phyloP scores from a whole-genome alignment of 2,888 invertebrate species.

The Phlogophora meticulosa region DNA sequence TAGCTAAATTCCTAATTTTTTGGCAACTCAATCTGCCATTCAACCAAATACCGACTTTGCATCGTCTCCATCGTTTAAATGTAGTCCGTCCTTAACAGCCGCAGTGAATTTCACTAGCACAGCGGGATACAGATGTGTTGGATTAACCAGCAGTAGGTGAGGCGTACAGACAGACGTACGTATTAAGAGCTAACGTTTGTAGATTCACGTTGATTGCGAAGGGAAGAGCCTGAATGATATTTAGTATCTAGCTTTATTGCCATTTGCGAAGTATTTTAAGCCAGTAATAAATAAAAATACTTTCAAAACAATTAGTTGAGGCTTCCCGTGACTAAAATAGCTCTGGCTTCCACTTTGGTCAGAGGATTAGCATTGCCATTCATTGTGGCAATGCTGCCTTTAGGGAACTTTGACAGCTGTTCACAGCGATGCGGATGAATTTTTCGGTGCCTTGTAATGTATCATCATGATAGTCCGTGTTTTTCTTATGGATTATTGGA shows the following conservation, averaged over 20 bases:
- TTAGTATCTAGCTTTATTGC: slow-evolving; percentile 7
- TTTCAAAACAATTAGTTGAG: too few relatives aligned
- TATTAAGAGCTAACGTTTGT: slow-evolving; percentile 72
- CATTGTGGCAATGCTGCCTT: too few relatives aligned
- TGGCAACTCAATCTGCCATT: too few relatives aligned
- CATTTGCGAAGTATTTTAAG: slow-evolving; percentile 12
- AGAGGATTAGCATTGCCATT: too few relatives aligned
- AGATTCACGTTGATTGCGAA: slow-evolving; percentile 47
- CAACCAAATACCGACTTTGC: not conserved
- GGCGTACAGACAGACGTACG: slow-evolving; percentile 70
- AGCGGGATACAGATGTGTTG: slow-evolving; percentile 72
- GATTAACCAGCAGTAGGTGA: slow-evolving; percentile 60
- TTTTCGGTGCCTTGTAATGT: too few relatives aligned
- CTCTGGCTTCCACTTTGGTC: too few relatives aligned
- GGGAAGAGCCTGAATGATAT: slow-evolving; percentile 28
- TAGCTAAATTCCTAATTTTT: too few relatives aligned
- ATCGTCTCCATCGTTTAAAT: not conserved
- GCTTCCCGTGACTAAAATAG: too few relatives aligned
- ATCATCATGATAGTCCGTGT: too few relatives aligned
- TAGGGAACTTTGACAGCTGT: too few relatives aligned
- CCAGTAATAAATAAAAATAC: not conserved
- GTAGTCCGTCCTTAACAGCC: slow-evolving; percentile 40
- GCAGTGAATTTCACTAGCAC: slow-evolving; percentile 66
- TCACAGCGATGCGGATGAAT: too few relatives aligned
- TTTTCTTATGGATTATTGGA: too few relatives aligned